Percentiles rank a stretch among this genome's conserved stretches.
Evolutionary conservation across 2,113 vertebrate genomes (phyloP).

Genomic region (Gambusia affinis): DNA sequence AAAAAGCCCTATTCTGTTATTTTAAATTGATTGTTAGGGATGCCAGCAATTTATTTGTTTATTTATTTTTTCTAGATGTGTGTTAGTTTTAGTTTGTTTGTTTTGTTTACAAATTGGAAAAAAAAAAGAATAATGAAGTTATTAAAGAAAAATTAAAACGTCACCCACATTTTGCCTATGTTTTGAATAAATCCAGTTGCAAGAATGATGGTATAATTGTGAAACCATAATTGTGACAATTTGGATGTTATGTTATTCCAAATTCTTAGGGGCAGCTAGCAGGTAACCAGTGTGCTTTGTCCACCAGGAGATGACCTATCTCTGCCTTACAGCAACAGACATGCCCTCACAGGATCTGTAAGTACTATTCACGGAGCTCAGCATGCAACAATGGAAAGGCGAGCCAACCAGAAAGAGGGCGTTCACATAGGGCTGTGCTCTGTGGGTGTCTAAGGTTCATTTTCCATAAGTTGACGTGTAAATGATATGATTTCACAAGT

Average conservation of each 20-base stretch:
- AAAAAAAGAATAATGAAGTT: too few relatives aligned
- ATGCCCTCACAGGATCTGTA: slow-evolving; percentile 93
- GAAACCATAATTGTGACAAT: neutral
- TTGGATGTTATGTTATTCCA: slow-evolving; percentile 11
- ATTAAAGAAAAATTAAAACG: too few relatives aligned
- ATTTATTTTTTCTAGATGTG: too few relatives aligned
- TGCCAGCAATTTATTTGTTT: neutral
- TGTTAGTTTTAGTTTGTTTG: too few relatives aligned
- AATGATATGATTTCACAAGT: slow-evolving; percentile 55
- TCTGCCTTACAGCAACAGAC: slow-evolving; percentile 94
- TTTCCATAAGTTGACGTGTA: slow-evolving; percentile 47
- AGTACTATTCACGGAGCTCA: slow-evolving; percentile 75
- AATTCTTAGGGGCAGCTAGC: slow-evolving; percentile 11
- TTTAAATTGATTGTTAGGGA: too few relatives aligned
- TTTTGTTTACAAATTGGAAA: too few relatives aligned
- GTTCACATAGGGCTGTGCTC: slow-evolving; percentile 37
- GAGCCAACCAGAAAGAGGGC: slow-evolving; percentile 24
- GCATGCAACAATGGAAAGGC: slow-evolving; percentile 34
- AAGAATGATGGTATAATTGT: neutral
- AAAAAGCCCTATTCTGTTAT: too few relatives aligned
- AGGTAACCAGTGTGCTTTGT: slow-evolving; percentile 45
- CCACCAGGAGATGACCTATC: slow-evolving; percentile 92
- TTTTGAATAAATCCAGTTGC: neutral
- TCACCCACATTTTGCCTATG: neutral
- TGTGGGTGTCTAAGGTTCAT: slow-evolving; percentile 59